Evolutionary conservation across 2,888 invertebrate species (phyloP), one percentile per base, ranked within the genome.

Genomic region (Frankliniella fusca): DNA sequence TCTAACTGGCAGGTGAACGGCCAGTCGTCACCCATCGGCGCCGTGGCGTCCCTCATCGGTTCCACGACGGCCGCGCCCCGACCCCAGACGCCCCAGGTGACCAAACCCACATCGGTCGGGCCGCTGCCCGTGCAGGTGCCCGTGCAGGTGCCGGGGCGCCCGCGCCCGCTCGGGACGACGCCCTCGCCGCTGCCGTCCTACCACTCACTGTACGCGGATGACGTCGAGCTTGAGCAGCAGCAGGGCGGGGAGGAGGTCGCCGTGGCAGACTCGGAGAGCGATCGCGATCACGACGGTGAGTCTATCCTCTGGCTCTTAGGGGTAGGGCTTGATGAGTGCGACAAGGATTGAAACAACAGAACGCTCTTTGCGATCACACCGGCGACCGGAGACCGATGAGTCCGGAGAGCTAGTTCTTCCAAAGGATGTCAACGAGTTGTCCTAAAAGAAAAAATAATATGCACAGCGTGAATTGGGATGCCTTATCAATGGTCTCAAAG

Each of bases 81-180:
- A n/a, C n/a, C n/a, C n/a, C n/a, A n/a, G 23, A 70, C 23, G 70
- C 70, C 70, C 23, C 70, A 76, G 70, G 70, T 76, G 23, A 76
- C 70, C 70, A 76, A 76, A 27, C 70, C 70, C 70, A 76, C 70
- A 12, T 76, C 70, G 11, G 70, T 76, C 27, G 70, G 70, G 9
- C 70, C 70, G 70, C 27, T 76, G 23, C 70, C 70, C 70, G 70
- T 76, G 27, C 70, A 1, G 23, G 23, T 27, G 23, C 23, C 23
- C 70, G 23, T 7, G 23, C 23, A 23, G 3, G 23, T 27, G 23
- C 70, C 70, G 23, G 23, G 23, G 9, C 70, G 23, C 7, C n/a
- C 65, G 65, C 61, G 20, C 61, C 61, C 20, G 10, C 15, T n/a
- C 7, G 18, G 20, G 0, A 18, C 61, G 20, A 10, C 20, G 15